phyloP scores from a whole-genome alignment of 2,797 vertebrate species.

The Cichlasoma orientale region DNA sequence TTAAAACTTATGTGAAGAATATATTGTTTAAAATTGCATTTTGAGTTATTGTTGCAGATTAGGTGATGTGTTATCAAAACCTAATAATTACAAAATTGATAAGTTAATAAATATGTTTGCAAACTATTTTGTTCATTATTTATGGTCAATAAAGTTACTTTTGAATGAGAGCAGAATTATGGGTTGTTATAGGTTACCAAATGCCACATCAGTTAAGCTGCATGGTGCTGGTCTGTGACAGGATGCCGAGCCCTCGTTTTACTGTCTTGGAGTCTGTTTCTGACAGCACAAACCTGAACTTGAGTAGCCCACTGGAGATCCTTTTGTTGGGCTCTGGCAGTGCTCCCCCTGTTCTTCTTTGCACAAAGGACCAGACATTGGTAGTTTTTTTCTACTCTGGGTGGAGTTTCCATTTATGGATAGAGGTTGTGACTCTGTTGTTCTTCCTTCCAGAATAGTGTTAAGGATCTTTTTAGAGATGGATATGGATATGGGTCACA shows the following conservation, averaged over 20 bases:
- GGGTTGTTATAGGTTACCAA: background rate
- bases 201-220: background rate
- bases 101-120: background rate
- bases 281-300: background rate
- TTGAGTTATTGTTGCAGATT: background rate
- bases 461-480: no score
- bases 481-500: no score
- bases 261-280: no score
- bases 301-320: background rate
- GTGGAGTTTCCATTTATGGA: no score
- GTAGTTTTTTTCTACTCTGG: no score
- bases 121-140: background rate
- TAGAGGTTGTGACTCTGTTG: no score
- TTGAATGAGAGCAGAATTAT: background rate
- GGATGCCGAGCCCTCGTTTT: no score
- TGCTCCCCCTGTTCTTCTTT: no score
- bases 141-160: background rate
- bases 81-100: background rate
- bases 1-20: background rate
- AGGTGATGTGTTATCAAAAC: background rate
- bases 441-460: no score
- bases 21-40: background rate
- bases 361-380: no score
- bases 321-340: background rate
- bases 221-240: background rate